Conservation (phyloP, 2,797 vertebrate species). For the Choloepus didactylus region DNA sequence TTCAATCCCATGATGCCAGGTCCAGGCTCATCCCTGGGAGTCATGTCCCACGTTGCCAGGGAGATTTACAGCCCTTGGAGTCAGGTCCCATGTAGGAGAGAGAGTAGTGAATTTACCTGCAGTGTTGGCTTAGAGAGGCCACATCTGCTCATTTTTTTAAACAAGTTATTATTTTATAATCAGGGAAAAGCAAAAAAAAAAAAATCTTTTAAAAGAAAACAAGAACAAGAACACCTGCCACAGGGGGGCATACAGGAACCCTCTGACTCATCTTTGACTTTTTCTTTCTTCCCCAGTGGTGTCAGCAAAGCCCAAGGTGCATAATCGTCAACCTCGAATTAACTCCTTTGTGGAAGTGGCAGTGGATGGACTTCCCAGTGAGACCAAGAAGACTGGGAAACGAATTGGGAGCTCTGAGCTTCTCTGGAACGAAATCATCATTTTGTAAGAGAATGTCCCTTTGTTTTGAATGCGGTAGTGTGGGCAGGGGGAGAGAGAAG, state of each 20-base stretch:
- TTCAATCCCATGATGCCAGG: too few relatives aligned
- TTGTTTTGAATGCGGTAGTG: background rate
- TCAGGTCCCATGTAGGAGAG: too few relatives aligned
- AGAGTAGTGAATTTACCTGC: too few relatives aligned
- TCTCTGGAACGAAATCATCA: slow-evolving; percentile 96
- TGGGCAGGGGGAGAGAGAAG: background rate
- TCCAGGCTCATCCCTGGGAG: too few relatives aligned
- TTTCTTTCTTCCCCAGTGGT: slow-evolving; percentile 89
- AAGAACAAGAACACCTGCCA: slow-evolving; percentile 19
- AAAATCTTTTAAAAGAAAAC: background rate
- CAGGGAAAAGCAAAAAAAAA: background rate
- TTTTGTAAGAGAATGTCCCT: slow-evolving; percentile 90
- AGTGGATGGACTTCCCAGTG: slow-evolving; percentile 93
- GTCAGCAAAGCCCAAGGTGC: slow-evolving; percentile 94
- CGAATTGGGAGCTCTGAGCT: slow-evolving; percentile 94
- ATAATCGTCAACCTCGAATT: slow-evolving; percentile 92
- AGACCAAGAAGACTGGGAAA: slow-evolving; percentile 97
- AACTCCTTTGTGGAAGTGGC: slow-evolving; percentile 97
- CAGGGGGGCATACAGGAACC: background rate
- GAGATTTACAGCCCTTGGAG: too few relatives aligned
- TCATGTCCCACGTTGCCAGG: too few relatives aligned
- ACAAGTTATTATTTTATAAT: background rate
- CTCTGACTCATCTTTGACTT: slow-evolving; percentile 11
- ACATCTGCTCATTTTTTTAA: background rate
- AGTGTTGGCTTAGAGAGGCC: too few relatives aligned